Evolutionary conservation across 2,888 invertebrate genomes (phyloP).

Genomic region (Folsomia manolachei): DNA sequence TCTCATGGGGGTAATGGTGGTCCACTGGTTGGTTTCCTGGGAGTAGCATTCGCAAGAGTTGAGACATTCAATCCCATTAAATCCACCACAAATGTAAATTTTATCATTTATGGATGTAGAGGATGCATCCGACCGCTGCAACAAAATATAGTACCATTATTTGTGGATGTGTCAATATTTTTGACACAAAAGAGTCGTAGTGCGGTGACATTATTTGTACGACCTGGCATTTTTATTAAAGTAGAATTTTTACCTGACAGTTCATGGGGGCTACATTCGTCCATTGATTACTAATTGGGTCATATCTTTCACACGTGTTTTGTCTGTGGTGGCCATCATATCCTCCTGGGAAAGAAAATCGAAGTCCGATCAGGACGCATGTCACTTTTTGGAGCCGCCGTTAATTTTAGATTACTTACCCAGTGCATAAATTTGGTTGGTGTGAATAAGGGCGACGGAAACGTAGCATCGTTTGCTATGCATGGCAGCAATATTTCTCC

Average conservation of each 20-base stretch:
- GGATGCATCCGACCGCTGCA: slow-evolving; percentile 71
- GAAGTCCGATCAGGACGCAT: no score
- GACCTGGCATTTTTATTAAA: not conserved
- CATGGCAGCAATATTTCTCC: slow-evolving; percentile 86
- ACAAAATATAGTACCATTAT: not conserved
- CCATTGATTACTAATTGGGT: slow-evolving; percentile 76
- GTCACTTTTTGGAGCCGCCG: not conserved
- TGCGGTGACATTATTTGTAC: not conserved
- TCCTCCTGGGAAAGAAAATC: slow-evolving; percentile 30
- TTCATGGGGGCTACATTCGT: slow-evolving; percentile 83
- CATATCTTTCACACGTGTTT: slow-evolving; percentile 81
- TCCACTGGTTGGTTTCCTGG: slow-evolving; percentile 77
- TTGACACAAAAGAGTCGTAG: not conserved
- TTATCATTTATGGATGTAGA: slow-evolving; percentile 79
- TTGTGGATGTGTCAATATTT: not conserved
- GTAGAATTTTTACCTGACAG: slow-evolving; percentile 58
- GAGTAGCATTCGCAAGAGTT: slow-evolving; percentile 79
- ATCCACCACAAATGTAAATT: slow-evolving; percentile 81
- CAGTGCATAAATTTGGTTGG: slow-evolving; percentile 74
- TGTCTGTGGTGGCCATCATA: slow-evolving; percentile 82
- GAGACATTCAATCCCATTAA: slow-evolving; percentile 86
- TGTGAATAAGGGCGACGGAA: slow-evolving; percentile 73
- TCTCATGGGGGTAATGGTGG: slow-evolving; percentile 76
- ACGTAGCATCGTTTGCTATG: slow-evolving; percentile 81
- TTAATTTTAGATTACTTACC: slow-evolving; percentile 60